Conservation (phyloP, 2,888 invertebrate species). For the Brassicogethes aeneus region DNA sequence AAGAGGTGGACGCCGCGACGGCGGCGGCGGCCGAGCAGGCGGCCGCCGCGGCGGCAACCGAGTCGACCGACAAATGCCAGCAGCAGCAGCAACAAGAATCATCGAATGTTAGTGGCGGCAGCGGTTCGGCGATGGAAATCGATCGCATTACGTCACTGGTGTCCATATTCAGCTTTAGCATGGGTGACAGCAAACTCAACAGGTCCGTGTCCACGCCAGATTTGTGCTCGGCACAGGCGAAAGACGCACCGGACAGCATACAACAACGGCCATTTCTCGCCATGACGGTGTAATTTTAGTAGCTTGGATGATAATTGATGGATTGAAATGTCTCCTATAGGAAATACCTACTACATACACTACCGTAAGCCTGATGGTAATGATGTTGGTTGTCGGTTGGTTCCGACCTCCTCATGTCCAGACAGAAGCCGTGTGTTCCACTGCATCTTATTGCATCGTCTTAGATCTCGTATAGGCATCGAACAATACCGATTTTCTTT, state of each 20-base stretch:
- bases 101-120: conserved; percentile 7
- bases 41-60: conserved; percentile 14
- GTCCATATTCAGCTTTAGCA: conserved; percentile 50
- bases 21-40: conserved; percentile 5
- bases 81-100: conserved; percentile 5
- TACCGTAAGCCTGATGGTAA: conserved; percentile 10
- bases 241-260: conserved; percentile 38
- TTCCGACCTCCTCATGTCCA: too few relatives aligned
- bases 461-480: conserved; percentile 17
- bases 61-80: conserved; percentile 8
- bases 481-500: conserved; percentile 15
- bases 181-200: conserved; percentile 34
- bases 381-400: too few relatives aligned
- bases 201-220: conserved; percentile 46
- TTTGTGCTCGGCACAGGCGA: conserved; percentile 47
- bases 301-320: too few relatives aligned
- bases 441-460: conserved; percentile 8
- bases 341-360: too few relatives aligned
- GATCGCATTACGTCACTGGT: conserved; percentile 51
- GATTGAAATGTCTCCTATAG: too few relatives aligned
- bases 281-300: conserved; percentile 43
- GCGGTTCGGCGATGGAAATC: conserved; percentile 45
- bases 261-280: conserved; percentile 45
- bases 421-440: conserved; percentile 4
- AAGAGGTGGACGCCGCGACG: conserved; percentile 21